A percentile compares a stretch with the other conserved stretches of the same genome.
These are phyloP conservation scores for Xestia c-nigrum DNA, from an alignment of 2,888 invertebrate genomes.

Conservation along the genomic window DNA sequence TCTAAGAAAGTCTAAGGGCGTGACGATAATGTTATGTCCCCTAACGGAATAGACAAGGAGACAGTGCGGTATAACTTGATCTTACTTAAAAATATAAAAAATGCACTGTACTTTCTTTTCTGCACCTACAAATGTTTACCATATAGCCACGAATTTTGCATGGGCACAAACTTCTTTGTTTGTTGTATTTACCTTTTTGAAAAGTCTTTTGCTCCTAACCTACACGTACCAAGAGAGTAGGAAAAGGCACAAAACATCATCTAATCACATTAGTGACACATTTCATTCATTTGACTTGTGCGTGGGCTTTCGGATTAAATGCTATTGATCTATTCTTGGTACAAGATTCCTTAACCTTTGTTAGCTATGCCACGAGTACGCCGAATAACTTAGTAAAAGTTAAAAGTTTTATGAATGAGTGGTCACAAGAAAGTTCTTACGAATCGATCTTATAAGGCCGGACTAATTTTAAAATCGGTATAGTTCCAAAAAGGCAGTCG, in stretches of 20 bases:
- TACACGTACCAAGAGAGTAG: neutral
- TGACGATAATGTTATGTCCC: slow-evolving; percentile 42
- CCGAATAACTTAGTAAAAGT: neutral
- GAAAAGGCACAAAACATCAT: neutral
- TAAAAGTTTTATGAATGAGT: neutral
- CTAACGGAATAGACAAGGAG: slow-evolving; percentile 15
- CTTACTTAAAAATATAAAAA: neutral
- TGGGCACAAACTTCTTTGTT: neutral
- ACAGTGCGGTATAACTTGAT: neutral
- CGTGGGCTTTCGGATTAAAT: slow-evolving; percentile 25
- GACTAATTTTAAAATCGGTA: neutral
- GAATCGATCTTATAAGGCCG: neutral
- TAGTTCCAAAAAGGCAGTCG: neutral
- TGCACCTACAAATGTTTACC: neutral
- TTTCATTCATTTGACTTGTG: slow-evolving; percentile 16
- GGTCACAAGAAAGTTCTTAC: neutral
- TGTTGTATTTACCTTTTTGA: neutral
- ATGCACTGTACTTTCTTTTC: neutral
- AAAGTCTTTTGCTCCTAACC: neutral
- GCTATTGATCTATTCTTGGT: slow-evolving; percentile 29
- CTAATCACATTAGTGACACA: slow-evolving; percentile 22
- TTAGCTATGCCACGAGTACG: neutral
- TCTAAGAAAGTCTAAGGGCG: slow-evolving; percentile 29
- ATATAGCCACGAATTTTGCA: neutral
- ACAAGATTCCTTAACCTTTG: neutral